Conservation (phyloP, 2,113 vertebrate species). For the Catharus minimus region DNA sequence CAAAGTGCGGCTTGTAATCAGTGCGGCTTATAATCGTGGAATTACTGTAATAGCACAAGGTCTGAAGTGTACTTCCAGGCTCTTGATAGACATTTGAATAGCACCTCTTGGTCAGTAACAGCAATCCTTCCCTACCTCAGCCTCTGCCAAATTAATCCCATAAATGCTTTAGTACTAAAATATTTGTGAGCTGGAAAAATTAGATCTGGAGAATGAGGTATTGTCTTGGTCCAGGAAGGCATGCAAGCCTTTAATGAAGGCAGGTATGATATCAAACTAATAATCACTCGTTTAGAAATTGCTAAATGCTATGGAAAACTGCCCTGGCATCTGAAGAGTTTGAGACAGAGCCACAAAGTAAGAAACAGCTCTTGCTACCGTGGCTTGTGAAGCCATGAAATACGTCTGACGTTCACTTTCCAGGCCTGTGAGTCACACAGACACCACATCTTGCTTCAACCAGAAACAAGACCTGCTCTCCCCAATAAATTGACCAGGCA, state of each 20-base stretch:
- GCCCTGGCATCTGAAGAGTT: not conserved
- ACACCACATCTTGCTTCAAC: constrained; percentile 30
- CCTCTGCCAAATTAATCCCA: not conserved
- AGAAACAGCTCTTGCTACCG: not conserved
- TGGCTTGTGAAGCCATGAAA: not conserved
- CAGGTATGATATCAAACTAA: not conserved
- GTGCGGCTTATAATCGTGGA: too few species aligned
- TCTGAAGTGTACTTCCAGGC: not conserved
- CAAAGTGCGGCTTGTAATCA: too few species aligned
- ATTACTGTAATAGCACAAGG: not conserved
- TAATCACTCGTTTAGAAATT: not conserved
- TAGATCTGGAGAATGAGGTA: not conserved
- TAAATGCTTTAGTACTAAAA: constrained; percentile 12
- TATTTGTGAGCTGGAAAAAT: not conserved
- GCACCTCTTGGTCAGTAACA: not conserved
- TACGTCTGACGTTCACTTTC: constrained; percentile 6
- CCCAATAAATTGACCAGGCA: constrained; percentile 33
- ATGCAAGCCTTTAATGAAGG: not conserved
- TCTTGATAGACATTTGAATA: not conserved
- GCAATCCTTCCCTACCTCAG: not conserved
- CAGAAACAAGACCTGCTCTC: constrained; percentile 2
- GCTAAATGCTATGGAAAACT: not conserved
- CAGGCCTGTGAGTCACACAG: not conserved
- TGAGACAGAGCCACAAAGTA: not conserved
- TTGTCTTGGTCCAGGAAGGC: not conserved